Percentiles rank a stretch among this genome's conserved stretches.
phyloP scores from a whole-genome alignment of 2,113 vertebrate genomes.

The Plecturocebus donacophilus region DNA sequence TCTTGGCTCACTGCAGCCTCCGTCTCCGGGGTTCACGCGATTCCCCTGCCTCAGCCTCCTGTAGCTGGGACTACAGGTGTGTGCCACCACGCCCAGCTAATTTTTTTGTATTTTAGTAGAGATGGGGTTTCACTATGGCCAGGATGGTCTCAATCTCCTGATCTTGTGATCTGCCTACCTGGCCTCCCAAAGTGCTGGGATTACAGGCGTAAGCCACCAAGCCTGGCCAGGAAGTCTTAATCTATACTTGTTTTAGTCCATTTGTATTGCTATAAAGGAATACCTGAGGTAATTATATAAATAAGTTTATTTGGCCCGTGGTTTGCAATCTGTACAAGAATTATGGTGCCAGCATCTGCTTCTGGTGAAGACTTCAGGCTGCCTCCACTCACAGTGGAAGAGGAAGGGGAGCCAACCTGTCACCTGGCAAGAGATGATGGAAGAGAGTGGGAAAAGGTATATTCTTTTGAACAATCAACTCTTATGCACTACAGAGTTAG shows the following conservation, averaged over 20 bases:
- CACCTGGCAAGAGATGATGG: background rate
- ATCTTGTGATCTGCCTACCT: too few relatives aligned
- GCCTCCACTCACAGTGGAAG: background rate
- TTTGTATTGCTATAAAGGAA: background rate
- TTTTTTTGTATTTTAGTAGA: too few relatives aligned
- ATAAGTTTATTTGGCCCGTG: background rate
- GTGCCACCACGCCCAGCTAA: too few relatives aligned
- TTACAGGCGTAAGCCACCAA: too few relatives aligned
- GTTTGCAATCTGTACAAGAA: background rate
- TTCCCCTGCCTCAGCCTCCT: too few relatives aligned
- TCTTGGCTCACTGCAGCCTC: too few relatives aligned
- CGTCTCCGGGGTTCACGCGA: too few relatives aligned
- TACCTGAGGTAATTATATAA: background rate
- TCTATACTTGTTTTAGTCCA: background rate
- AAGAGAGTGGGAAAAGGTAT: background rate
- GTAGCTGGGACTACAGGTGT: too few relatives aligned
- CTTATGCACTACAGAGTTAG: background rate
- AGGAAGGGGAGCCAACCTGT: background rate
- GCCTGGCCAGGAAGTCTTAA: background rate
- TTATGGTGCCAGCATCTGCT: background rate
- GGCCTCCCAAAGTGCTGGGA: too few relatives aligned
- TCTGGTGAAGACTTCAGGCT: background rate
- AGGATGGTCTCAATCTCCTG: too few relatives aligned
- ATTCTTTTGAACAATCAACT: background rate
- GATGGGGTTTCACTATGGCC: too few relatives aligned